Percentiles rank a stretch among this genome's conserved stretches.
phyloP scores from a whole-genome alignment of 2,113 vertebrate species.

The Plestiodon gilberti region DNA sequence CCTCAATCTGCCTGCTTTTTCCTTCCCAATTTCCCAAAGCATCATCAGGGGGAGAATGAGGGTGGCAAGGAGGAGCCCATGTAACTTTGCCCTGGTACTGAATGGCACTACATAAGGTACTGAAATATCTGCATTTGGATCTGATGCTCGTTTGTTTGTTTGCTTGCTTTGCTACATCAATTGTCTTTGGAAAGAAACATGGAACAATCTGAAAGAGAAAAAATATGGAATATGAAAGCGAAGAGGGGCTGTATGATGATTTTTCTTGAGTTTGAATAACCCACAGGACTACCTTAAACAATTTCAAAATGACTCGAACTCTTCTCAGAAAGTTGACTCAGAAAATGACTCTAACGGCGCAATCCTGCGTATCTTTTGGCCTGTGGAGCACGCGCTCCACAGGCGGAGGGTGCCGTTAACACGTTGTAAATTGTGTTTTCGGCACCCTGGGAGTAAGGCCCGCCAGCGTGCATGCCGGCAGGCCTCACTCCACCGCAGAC shows the following conservation, averaged over 20 bases:
- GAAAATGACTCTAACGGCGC: not conserved
- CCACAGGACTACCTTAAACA: not conserved
- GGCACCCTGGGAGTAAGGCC: too few species aligned
- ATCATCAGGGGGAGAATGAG: too few species aligned
- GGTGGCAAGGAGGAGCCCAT: too few species aligned
- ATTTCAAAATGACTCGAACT: not conserved
- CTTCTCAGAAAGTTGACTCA: not conserved
- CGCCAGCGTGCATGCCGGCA: too few species aligned
- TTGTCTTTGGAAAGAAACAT: not conserved
- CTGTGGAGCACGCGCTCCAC: too few species aligned
- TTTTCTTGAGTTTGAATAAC: not conserved
- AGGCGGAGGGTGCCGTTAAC: too few species aligned
- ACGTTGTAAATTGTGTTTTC: too few species aligned
- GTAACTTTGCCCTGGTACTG: not conserved
- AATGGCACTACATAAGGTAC: fast-evolving
- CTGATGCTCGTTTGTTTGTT: not conserved
- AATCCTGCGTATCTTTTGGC: too few species aligned
- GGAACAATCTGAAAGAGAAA: not conserved
- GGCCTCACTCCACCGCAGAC: too few species aligned
- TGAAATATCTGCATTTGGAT: fast-evolving
- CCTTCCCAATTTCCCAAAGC: not conserved
- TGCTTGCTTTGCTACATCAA: fast-evolving
- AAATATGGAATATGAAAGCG: not conserved
- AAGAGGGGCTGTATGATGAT: not conserved
- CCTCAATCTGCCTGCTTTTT: too few species aligned